These are phyloP conservation scores for Dermochelys coriacea DNA, from an alignment of 2,797 vertebrate species.

Conservation along the genomic window DNA sequence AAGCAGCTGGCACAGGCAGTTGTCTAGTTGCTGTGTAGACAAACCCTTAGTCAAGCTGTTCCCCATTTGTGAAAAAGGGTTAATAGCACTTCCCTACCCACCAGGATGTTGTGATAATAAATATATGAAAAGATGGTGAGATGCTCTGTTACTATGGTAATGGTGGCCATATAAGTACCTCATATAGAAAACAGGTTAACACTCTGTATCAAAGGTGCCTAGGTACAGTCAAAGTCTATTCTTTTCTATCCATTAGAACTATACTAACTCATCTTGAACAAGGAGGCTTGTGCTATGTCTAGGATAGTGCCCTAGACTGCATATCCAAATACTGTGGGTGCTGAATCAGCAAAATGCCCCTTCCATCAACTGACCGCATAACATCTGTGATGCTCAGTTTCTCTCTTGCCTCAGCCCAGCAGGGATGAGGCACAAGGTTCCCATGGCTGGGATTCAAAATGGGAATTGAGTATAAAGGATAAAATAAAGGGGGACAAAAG, in stretches of 20 bases:
- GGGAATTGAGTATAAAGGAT: background rate
- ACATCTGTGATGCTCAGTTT: background rate
- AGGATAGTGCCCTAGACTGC: fast-evolving
- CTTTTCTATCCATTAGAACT: background rate
- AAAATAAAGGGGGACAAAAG: background rate
- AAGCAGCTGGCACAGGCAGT: background rate
- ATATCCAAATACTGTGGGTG: fast-evolving
- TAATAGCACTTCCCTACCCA: background rate
- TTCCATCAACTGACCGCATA: background rate
- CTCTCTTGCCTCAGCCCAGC: background rate
- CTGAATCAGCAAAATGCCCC: background rate
- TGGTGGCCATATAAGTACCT: background rate
- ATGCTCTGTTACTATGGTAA: background rate
- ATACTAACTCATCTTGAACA: background rate
- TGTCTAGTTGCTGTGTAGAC: background rate
- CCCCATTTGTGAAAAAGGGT: background rate
- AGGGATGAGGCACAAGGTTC: background rate
- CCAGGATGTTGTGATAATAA: background rate
- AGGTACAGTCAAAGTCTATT: background rate
- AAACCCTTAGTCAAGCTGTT: background rate
- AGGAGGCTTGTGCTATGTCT: background rate
- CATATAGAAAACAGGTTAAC: background rate
- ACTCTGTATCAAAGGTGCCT: background rate
- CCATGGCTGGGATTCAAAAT: background rate
- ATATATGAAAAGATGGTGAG: background rate